Evolutionary conservation across 2,113 vertebrate species (phyloP).

Genomic region (Podarcis cretensis): DNA sequence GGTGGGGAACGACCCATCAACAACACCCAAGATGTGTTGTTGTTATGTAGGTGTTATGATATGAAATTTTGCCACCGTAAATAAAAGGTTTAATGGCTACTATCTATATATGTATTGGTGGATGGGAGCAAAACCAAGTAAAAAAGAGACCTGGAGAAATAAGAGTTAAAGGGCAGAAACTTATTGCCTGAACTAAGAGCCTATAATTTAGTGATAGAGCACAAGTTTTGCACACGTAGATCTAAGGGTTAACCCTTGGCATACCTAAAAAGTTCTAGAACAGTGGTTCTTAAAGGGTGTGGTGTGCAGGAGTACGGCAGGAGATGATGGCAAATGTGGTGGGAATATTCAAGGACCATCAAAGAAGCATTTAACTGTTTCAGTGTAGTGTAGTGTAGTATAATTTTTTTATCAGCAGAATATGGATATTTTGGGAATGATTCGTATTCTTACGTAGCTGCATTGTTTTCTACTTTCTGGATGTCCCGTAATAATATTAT

Average conservation of each 20-base stretch:
- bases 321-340: too few species aligned
- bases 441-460: too few species aligned
- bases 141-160: background rate
- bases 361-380: too few species aligned
- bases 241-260: background rate
- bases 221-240: background rate
- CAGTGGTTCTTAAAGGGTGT: too few species aligned
- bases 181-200: background rate
- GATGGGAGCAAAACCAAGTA: background rate
- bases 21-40: background rate
- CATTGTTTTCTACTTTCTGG: too few species aligned
- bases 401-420: too few species aligned
- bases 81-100: background rate
- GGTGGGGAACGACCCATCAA: rapidly evolving
- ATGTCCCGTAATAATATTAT: too few species aligned
- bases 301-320: too few species aligned
- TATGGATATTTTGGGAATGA: too few species aligned
- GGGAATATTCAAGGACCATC: too few species aligned
- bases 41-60: rapidly evolving
- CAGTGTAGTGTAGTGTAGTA: too few species aligned
- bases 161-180: background rate
- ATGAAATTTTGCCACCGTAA: background rate
- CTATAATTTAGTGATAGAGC: background rate
- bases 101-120: background rate
- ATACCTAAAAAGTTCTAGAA: background rate